Conservation (phyloP, 1,140 invertebrate genomes). For the Papilio polyxenes region DNA sequence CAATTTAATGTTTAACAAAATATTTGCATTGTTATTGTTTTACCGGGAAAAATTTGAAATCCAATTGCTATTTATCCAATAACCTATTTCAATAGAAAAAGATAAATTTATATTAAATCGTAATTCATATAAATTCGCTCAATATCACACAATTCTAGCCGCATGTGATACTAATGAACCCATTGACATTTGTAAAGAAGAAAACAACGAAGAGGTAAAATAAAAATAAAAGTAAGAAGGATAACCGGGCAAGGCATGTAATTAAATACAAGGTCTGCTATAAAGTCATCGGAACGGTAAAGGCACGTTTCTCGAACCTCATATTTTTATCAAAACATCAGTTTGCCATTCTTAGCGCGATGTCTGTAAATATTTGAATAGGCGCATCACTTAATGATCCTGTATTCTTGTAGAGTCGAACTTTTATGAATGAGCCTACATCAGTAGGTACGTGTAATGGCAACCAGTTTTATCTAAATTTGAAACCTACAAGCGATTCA, state of each 20-base stretch:
- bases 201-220: neutral
- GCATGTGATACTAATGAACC: neutral
- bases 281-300: slow-evolving; percentile 47
- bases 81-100: neutral
- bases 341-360: slow-evolving; percentile 28
- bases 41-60: neutral
- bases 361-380: slow-evolving; percentile 22
- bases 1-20: slow-evolving; percentile 15
- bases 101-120: neutral
- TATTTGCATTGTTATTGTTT: neutral
- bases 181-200: slow-evolving; percentile 8
- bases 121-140: slow-evolving; percentile 8
- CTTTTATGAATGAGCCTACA: neutral
- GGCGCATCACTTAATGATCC: neutral
- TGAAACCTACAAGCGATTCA: slow-evolving; percentile 18
- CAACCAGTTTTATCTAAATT: slow-evolving; percentile 18
- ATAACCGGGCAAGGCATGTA: slow-evolving; percentile 20
- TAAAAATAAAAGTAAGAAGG: slow-evolving; percentile 15
- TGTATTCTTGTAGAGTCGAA: slow-evolving; percentile 9
- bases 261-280: slow-evolving; percentile 39
- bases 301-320: slow-evolving; percentile 49
- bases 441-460: slow-evolving; percentile 1
- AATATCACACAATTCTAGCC: neutral
- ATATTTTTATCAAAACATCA: slow-evolving; percentile 40
- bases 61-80: neutral